Base-by-base conservation (phyloP, 2,113 vertebrate genomes). In the Lates calcarifer region DNA sequence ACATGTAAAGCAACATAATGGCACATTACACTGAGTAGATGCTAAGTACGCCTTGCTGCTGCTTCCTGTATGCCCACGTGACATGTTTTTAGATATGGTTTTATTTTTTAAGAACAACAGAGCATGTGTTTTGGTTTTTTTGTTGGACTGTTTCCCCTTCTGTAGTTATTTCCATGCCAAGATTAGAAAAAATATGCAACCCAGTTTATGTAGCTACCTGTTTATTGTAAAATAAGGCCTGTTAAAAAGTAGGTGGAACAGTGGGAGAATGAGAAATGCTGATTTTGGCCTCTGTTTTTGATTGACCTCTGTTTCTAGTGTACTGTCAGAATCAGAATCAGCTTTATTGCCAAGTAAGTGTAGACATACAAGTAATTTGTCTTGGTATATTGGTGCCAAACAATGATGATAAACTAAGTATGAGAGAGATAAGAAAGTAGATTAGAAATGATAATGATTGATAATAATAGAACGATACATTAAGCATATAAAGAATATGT, bases 291-390 rank as follows among this genome's bases (percentile, higher is more conserved):
- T 82, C 22, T 66, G 18, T 78, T 39, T 29, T 75, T 86, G 80
- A 33, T 75, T 86, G 80, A 90, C 68, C 72, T 74, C 49, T 87
- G 33, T 68, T 69, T 66, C 64, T 47, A 20, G 41, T 51, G 69
- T 68, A 39, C 14, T 53, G 6, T 58, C 39, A n/a, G n/a, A n/a
- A n/a, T n/a, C n/a, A n/a, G n/a, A n/a, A n/a, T n/a, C n/a, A n/a
- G n/a, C n/a, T n/a, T n/a, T n/a, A n/a, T n/a, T n/a, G n/a, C n/a
- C n/a, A n/a, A n/a, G n/a, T n/a, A n/a, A n/a, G n/a, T n/a, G n/a
- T n/a, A n/a, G n/a, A n/a, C n/a, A n/a, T n/a, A n/a, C n/a, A n/a
- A n/a, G n/a, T n/a, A n/a, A n/a, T n/a, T n/a, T n/a, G n/a, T n/a
- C n/a, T n/a, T n/a, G n/a, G n/a, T n/a, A n/a, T n/a, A n/a, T n/a